Evolutionary conservation across 2,113 vertebrate species (phyloP), one percentile per base, ranked within the genome.

Genomic region (Ailuropoda melanoleuca): DNA sequence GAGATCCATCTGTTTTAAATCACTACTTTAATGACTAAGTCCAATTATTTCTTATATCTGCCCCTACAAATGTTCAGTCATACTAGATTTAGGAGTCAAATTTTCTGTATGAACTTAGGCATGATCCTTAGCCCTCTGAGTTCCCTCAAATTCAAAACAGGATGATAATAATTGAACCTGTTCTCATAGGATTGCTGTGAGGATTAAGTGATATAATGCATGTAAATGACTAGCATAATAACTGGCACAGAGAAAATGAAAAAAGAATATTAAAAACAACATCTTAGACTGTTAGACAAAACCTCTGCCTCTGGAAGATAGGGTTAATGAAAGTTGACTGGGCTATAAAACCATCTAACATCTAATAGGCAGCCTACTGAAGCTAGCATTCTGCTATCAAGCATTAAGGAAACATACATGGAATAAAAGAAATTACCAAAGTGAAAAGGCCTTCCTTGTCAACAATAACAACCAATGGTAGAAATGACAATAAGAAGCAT

Each of bases 1-100:
- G 24, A 90, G 48, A 80, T 72, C 46, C 8, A 92, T 86, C 29
- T 39, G 8, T 95, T 97, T 93, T 23, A 95, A 83, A 87, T 74
- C 31, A 92, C 66, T 82, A 84, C 62, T 78, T 97, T 50, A 87
- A 58, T 64, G 17, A 93, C 39, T 90, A 96, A 95, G 48, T 93
- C 60, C 13, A 97, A 70, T 78, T 31, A 95, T 83, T 87, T 34
- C 14, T 83, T 94, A 81, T 48, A 93, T 75, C 68, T 97, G 66
- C 60, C 95, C 34, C 62, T 84, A 95, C 24, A 83, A 78, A 92
- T 89, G 60, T 83, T 24, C 53, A 56, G 64, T 86, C 64, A 82
- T 58, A 70, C 24, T 86, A 92, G 43, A 86, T 87, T 95, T 72
- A 77, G 24, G 31, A 95, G 39, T 93, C 78, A 96, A 78, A 60